Evolutionary conservation across 2,888 invertebrate genomes (phyloP).

Genomic region (Euphydryas editha): DNA sequence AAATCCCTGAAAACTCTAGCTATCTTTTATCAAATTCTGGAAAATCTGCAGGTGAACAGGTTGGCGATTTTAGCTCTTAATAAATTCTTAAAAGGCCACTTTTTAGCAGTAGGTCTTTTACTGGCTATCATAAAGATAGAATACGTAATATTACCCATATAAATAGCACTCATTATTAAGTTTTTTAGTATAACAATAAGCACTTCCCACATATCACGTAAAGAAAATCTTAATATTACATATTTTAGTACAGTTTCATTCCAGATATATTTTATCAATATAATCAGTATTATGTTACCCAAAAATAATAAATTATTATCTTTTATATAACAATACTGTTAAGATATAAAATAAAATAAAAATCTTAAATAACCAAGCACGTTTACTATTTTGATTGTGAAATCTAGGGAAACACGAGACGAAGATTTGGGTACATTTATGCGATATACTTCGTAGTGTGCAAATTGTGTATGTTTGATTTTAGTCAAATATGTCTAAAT

Average conservation of each 20-base stretch:
- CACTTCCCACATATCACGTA: no score
- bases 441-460: conserved; percentile 23
- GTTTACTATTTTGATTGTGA: conserved; percentile 22
- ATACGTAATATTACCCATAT: no score
- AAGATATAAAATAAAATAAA: conserved; percentile 6
- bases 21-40: no score
- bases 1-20: no score
- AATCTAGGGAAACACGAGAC: conserved; percentile 21
- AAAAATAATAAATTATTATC: background rate
- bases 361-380: conserved; percentile 19
- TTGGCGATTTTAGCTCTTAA: no score
- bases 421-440: conserved; percentile 21
- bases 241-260: background rate
- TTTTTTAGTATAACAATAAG: no score
- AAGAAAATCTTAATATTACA: no score
- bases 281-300: background rate
- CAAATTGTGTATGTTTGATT: conserved; percentile 22
- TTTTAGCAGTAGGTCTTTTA: no score
- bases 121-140: no score
- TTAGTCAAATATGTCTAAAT: conserved; percentile 16
- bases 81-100: no score
- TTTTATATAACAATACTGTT: conserved; percentile 2
- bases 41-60: no score
- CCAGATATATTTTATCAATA: background rate
- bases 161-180: no score